phyloP scores from a whole-genome alignment of 1,140 invertebrate genomes.

The Leptopilina clavipes region DNA sequence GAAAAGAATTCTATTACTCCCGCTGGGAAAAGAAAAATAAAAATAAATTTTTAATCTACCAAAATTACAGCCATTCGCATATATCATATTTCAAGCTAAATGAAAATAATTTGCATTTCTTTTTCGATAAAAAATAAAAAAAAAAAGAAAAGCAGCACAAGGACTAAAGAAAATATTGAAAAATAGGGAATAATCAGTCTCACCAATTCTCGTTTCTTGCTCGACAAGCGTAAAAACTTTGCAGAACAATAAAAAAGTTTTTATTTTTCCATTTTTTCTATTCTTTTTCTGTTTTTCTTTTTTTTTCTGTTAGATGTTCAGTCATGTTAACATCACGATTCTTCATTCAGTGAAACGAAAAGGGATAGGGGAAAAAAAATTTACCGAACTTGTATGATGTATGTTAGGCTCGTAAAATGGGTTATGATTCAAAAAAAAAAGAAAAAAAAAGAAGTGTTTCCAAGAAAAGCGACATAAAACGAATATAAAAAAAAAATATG shows the following conservation, averaged over 20 bases:
- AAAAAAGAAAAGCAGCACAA: too few relatives aligned
- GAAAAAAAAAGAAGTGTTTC: neutral
- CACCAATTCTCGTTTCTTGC: neutral
- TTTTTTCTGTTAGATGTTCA: neutral
- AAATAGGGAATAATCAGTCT: neutral
- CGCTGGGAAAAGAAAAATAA: too few relatives aligned
- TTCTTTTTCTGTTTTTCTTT: neutral
- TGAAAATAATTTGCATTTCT: too few relatives aligned
- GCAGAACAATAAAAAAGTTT: slow-evolving; percentile 6
- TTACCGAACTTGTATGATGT: neutral
- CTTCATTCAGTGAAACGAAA: neutral
- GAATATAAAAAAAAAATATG: neutral
- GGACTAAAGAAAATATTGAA: too few relatives aligned
- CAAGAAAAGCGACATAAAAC: slow-evolving; percentile 7
- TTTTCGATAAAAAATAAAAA: too few relatives aligned
- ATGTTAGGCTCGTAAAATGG: slow-evolving; percentile 11
- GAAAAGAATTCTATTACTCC: neutral
- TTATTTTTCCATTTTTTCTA: neutral
- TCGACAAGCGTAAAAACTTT: neutral
- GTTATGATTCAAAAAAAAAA: slow-evolving; percentile 9
- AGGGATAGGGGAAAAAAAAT: neutral
- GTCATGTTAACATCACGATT: neutral
- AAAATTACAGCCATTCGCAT: too few relatives aligned
- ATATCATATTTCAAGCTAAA: too few relatives aligned
- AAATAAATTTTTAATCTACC: too few relatives aligned